Percentiles rank a stretch among this genome's conserved stretches.
These are phyloP conservation scores for Oriolus oriolus DNA, from an alignment of 2,113 vertebrate genomes.

Conservation along the genomic window DNA sequence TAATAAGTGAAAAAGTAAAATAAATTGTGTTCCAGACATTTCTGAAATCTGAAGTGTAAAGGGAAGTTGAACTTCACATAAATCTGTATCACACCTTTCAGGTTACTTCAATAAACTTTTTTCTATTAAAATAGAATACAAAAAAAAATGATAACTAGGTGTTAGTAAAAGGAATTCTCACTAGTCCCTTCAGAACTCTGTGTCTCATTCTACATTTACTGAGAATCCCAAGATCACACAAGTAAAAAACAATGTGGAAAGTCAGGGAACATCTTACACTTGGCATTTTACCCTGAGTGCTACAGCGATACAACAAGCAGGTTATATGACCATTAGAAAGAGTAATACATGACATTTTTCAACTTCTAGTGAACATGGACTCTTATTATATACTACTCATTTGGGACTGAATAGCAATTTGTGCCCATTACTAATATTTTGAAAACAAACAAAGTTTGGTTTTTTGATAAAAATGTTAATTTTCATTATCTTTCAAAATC, in stretches of 20 bases:
- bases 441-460: not conserved
- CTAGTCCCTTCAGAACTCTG: not conserved
- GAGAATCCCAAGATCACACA: not conserved
- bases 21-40: not conserved
- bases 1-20: not conserved
- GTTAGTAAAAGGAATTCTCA: not conserved
- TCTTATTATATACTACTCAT: not conserved
- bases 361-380: not conserved
- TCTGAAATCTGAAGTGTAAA: not conserved
- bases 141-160: not conserved
- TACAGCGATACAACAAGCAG: not conserved
- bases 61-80: not conserved
- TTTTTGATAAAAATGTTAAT: not conserved
- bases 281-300: not conserved
- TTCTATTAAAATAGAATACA: not conserved
- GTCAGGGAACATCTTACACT: not conserved
- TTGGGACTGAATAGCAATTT: not conserved
- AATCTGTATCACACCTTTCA: not conserved
- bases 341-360: not conserved
- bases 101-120: not conserved
- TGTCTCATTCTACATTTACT: not conserved
- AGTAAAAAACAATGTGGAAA: not conserved
- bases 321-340: not conserved
- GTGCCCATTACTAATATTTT: not conserved
- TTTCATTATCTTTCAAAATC: not conserved